Evolutionary conservation across 2,888 invertebrate genomes (phyloP).

Genomic region (Punctoribates punctum): DNA sequence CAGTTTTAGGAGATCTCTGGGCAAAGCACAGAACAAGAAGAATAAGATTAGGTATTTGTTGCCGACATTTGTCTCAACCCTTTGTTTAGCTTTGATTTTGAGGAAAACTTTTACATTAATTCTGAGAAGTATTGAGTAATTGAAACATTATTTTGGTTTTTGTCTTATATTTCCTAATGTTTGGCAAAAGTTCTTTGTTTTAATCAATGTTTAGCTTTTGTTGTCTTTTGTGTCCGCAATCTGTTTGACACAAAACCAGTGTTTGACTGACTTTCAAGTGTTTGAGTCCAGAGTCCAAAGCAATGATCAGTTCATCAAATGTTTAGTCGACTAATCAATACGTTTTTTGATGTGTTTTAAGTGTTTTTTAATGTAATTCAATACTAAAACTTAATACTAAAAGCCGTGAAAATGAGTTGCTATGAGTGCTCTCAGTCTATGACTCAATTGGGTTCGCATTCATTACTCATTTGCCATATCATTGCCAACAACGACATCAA

Average conservation of each 20-base stretch:
- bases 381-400: neutral
- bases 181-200: neutral
- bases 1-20: slow-evolving; percentile 40
- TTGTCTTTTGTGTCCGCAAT: neutral
- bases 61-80: neutral
- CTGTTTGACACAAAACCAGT: neutral
- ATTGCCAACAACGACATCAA: neutral
- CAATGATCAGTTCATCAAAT: neutral
- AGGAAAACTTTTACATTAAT: no score
- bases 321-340: neutral
- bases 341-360: slow-evolving; percentile 1
- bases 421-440: neutral
- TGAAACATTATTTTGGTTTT: neutral
- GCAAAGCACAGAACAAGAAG: slow-evolving; percentile 36
- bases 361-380: slow-evolving; percentile 28
- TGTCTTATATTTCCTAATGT: no score
- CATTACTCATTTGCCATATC: slow-evolving; percentile 12
- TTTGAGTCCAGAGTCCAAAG: slow-evolving; percentile 8
- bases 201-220: neutral
- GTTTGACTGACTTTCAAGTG: neutral
- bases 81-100: no score
- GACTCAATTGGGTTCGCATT: slow-evolving; percentile 1
- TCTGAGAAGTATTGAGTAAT: neutral
- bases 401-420: slow-evolving; percentile 20
- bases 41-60: slow-evolving; percentile 41